phyloP scores from a whole-genome alignment of 2,888 invertebrate genomes.

The Limnephilus marmoratus region DNA sequence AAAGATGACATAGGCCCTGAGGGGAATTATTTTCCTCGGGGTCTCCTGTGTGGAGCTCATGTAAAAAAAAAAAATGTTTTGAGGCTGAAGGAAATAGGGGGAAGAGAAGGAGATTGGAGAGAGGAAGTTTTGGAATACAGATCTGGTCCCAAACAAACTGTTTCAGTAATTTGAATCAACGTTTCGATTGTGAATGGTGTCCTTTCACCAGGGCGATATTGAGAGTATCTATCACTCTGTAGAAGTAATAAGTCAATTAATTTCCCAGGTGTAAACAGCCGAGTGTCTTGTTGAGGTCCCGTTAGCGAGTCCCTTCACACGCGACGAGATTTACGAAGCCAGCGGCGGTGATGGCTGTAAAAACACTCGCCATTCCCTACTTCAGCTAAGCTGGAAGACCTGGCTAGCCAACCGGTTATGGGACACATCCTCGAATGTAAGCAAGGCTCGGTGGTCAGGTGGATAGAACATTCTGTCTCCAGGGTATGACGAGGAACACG shows the following conservation, averaged over 20 bases:
- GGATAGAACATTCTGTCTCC: background rate
- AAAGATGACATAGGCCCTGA: too few species aligned
- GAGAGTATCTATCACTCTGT: background rate
- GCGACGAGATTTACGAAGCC: background rate
- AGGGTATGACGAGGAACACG: background rate
- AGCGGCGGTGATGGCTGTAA: background rate
- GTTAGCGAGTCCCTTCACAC: background rate
- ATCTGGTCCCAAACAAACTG: too few species aligned
- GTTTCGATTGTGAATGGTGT: too few species aligned
- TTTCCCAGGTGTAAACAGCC: background rate
- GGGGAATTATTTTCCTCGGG: too few species aligned
- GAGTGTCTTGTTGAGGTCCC: background rate
- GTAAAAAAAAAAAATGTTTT: too few species aligned
- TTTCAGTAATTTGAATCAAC: too few species aligned
- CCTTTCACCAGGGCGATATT: too few species aligned
- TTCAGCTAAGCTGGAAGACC: background rate
- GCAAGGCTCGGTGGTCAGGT: background rate
- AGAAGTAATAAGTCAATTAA: background rate
- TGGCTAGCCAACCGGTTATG: background rate
- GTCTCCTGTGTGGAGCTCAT: too few species aligned
- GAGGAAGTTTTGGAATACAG: too few species aligned
- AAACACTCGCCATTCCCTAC: background rate
- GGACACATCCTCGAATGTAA: background rate
- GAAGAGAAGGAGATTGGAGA: too few species aligned
- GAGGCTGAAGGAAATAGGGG: too few species aligned